Base-by-base conservation (phyloP, 2,797 vertebrate genomes). In the Centroberyx gerrardi region DNA sequence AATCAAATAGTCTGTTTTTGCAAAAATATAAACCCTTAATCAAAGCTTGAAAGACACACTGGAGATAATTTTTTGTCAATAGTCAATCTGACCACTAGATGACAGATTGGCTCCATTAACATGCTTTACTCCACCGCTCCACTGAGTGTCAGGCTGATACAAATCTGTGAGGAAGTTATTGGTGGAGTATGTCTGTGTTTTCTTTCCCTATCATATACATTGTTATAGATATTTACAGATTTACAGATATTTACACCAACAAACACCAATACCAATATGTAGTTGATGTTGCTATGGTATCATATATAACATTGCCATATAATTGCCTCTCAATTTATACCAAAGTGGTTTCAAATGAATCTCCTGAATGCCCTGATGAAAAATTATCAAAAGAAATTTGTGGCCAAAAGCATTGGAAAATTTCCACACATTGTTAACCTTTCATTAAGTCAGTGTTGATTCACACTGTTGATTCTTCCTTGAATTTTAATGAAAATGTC, bases 51-150 rank as follows among this genome's bases (percentile, higher is more conserved):
- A 49, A 53, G 3, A 4, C 12, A 9, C 2, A 46, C 40, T 12
- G 5, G 0, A 13, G 9, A 18, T 12, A 15, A 10, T 1, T 56
- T 36, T 2, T 5, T 27, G 33, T 74, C 52, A 38, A 33, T 71
- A 52, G 46, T 12, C 68, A 13, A 28, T 46, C 36, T 18, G 18
- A 71, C 85, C 88, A 82, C 82, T 78, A 88, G 83, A 55, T 82
- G 85, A 72, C 85, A 86, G 77, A 68, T 80, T 78, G 3, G 18
- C 22, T 58, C 44, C 56, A 40, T 59, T 31, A 3, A 38, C 18
- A 14, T n/a, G 10, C 5, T 18, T 1, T 17, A 5, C 61, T 63
- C 0, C 48, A 18, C n/a, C 1, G n/a, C 48, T 7, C 48, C 14
- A 18, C 48, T 51, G 48, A 44, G 42, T 44, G 2, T 44, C 13